Evolutionary conservation across 30 jellyfish, hydroid and myxozoan species (phyloP).

Genomic region (Rhopilema esculentum): DNA sequence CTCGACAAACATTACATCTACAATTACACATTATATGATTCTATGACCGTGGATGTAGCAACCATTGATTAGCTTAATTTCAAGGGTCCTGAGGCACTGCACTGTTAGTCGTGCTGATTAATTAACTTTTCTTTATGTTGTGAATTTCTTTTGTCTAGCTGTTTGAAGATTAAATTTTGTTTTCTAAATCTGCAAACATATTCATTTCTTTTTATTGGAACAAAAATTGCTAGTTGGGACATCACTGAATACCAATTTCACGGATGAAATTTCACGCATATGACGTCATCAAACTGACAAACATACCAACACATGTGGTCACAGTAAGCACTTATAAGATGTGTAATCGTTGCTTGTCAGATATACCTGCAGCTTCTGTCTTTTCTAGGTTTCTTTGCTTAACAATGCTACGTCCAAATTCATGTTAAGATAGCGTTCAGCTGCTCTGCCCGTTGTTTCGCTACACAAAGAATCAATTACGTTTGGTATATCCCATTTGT

Average conservation of each 20-base stretch:
- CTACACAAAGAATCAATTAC: constrained; percentile 20
- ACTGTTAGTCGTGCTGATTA: too few relatives aligned
- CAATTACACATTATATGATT: too few relatives aligned
- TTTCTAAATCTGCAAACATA: neutral
- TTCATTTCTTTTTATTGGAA: neutral
- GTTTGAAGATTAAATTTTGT: neutral
- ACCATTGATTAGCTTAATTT: too few relatives aligned
- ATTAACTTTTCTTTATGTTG: neutral
- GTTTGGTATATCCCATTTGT: constrained; percentile 6
- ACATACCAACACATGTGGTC: neutral
- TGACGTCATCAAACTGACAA: neutral
- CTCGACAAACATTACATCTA: too few relatives aligned
- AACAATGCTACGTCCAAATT: neutral
- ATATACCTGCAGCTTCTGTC: neutral
- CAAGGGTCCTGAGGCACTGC: too few relatives aligned
- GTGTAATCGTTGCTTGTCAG: neutral
- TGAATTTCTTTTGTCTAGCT: neutral
- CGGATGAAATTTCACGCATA: too few relatives aligned
- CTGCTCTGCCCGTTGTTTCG: constrained; percentile 28
- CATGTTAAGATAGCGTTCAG: constrained; percentile 8
- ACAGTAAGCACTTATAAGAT: neutral
- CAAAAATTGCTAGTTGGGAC: neutral
- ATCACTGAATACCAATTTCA: too few relatives aligned
- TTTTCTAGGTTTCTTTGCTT: neutral
- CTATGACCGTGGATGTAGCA: too few relatives aligned